Evolutionary conservation across 2,113 vertebrate genomes (phyloP).

Genomic region (Callorhinus ursinus): DNA sequence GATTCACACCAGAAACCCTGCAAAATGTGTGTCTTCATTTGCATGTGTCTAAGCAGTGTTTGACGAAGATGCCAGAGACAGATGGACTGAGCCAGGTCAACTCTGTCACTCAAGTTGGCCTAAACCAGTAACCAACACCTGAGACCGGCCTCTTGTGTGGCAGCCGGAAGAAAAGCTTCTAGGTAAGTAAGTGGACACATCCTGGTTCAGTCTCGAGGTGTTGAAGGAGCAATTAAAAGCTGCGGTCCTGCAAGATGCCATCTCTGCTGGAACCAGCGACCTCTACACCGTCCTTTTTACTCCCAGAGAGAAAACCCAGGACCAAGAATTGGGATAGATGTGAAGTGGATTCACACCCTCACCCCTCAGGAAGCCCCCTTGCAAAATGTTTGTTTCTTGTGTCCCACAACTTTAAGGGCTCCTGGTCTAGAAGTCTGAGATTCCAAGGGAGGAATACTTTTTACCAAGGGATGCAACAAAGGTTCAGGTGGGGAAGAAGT

Average conservation of each 20-base stretch:
- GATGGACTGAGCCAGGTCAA: neutral
- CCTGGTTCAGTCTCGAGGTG: neutral
- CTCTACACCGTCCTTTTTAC: neutral
- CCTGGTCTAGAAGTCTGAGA: neutral
- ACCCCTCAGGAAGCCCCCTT: neutral
- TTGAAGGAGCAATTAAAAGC: neutral
- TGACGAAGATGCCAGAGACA: neutral
- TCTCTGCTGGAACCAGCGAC: neutral
- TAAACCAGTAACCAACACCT: neutral
- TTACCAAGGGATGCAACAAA: neutral
- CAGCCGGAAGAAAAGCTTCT: neutral
- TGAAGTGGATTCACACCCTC: neutral
- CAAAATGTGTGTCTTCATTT: neutral
- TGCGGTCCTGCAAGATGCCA: neutral
- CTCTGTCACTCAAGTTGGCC: neutral
- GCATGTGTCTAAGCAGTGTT: neutral
- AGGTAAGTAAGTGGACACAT: neutral
- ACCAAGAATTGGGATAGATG: neutral
- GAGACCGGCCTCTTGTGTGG: neutral
- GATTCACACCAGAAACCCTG: conserved; percentile 32
- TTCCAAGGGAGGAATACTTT: neutral
- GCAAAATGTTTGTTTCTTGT: neutral
- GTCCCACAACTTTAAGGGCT: neutral
- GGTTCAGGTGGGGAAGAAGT: neutral
- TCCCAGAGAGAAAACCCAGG: neutral